Evolutionary conservation across 2,888 invertebrate species (phyloP).

Genomic region (Trissolcus japonicus): DNA sequence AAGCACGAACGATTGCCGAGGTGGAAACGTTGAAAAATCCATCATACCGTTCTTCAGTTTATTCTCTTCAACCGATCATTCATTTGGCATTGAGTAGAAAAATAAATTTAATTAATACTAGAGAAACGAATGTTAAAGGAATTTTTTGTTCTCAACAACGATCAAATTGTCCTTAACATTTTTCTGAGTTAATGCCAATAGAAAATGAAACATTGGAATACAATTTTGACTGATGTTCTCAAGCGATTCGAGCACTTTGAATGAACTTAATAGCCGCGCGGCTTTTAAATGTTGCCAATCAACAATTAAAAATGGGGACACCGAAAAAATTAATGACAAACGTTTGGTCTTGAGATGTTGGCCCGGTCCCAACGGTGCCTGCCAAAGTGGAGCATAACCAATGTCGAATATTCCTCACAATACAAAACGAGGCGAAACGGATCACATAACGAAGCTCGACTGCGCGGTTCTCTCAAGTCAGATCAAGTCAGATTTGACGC

Average conservation of each 20-base stretch:
- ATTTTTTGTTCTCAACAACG: slow-evolving; percentile 12
- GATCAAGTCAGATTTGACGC: neutral
- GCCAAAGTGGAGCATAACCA: slow-evolving; percentile 17
- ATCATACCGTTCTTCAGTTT: slow-evolving; percentile 24
- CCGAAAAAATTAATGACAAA: neutral
- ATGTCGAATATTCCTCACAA: slow-evolving; percentile 20
- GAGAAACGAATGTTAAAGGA: slow-evolving; percentile 31
- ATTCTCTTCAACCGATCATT: slow-evolving; percentile 22
- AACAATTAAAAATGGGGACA: neutral
- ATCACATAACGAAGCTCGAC: neutral
- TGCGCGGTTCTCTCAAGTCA: neutral
- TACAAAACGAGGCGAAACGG: neutral
- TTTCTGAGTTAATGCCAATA: slow-evolving; percentile 45
- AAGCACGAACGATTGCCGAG: neutral
- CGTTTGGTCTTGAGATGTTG: slow-evolving; percentile 29
- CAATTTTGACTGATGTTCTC: slow-evolving; percentile 19
- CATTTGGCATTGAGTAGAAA: slow-evolving; percentile 41
- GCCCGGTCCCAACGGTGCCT: slow-evolving; percentile 11
- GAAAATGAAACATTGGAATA: slow-evolving; percentile 8
- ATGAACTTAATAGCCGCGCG: too few species aligned
- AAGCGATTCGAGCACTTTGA: neutral
- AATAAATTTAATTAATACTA: slow-evolving; percentile 49
- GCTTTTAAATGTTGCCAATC: slow-evolving; percentile 14
- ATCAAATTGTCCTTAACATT: slow-evolving; percentile 37
- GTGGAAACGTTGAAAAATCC: slow-evolving; percentile 22